Evolutionary conservation across 2,888 invertebrate genomes (phyloP), one percentile per base, ranked within the genome.

Genomic region (Drosophila niveifrons): DNA sequence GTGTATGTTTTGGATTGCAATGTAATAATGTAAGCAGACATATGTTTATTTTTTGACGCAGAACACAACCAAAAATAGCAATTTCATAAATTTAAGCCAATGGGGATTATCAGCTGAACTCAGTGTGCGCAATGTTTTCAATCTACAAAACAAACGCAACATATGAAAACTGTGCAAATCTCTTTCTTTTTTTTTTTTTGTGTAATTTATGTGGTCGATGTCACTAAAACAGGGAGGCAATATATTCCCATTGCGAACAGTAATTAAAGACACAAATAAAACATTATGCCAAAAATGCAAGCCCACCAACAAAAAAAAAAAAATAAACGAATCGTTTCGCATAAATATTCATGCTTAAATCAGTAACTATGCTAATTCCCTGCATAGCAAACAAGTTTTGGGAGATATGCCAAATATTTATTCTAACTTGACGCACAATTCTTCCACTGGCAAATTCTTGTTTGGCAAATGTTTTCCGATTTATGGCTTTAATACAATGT

Each of bases 281-380:
- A 15, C 10, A 13, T 1, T 7, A 11, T 1, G 39, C 13, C 7
- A 11, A 23, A 47, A 15, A 13, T 47, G n/a, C 11, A 28, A 57
- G 11, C 23, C 31, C 34, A 7, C n/a, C 28, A 13, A 9, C 18
- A 34, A 44, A 13, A 44, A 44, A 15, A 34, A 34, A 34, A 3
- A 2, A 28, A 31, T 13, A n/a, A n/a, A 41, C 8, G 10, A 11
- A 17, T 39, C 13, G 8, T 41, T 28, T 11, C 3, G 17, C 28
- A 53, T 62, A 62, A 62, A 62, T 62, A 62, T 62, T 46, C 61
- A 39, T 39, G 36, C 17, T 29, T 9, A 7, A 28, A 29, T 36
- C 7, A 46, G 53, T 28, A 29, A 46, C 53, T 62, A 62, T 62
- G 61, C 61, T 53, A 53, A 53, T 53, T 62, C 44, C 17, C 23